phyloP scores from a whole-genome alignment of 2,888 invertebrate species.

The Thysanoteuthis rhombus region DNA sequence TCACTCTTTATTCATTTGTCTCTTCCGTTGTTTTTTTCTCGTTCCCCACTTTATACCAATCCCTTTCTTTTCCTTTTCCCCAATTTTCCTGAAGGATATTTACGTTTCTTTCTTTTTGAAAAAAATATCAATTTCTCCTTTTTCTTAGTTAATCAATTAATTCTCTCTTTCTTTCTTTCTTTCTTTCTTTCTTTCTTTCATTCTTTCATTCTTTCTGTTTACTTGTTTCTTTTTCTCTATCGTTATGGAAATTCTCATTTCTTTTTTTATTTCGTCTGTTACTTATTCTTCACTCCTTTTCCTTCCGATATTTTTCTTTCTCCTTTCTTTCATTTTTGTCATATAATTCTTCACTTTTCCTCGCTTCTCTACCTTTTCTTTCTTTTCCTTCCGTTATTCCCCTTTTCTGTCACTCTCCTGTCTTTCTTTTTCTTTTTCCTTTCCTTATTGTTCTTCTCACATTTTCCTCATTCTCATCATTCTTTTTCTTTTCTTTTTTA shows the following conservation, averaged over 20 bases:
- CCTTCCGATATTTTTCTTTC: neutral
- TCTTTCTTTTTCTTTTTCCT: neutral
- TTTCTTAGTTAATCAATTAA: too few relatives aligned
- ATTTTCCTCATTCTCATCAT: slow-evolving; percentile 15
- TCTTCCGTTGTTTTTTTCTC: too few relatives aligned
- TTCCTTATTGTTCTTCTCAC: neutral
- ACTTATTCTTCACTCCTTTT: neutral
- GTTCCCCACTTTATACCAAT: neutral
- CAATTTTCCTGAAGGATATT: too few relatives aligned
- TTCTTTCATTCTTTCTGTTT: neutral
- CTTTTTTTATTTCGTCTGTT: neutral
- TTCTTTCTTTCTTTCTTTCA: too few relatives aligned
- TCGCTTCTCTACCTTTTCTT: neutral
- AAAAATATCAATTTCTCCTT: too few relatives aligned
- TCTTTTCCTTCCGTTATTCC: neutral
- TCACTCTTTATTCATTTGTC: neutral
- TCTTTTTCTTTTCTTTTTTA: too few relatives aligned
- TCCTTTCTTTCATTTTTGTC: neutral
- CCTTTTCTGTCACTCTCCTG: too few relatives aligned
- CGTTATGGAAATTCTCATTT: too few relatives aligned
- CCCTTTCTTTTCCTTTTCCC: neutral
- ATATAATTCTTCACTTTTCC: too few relatives aligned
- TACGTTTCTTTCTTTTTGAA: neutral
- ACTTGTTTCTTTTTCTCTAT: neutral
- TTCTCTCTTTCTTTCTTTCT: too few relatives aligned